phyloP scores from a whole-genome alignment of 2,113 vertebrate species.

The Piaya cayana region DNA sequence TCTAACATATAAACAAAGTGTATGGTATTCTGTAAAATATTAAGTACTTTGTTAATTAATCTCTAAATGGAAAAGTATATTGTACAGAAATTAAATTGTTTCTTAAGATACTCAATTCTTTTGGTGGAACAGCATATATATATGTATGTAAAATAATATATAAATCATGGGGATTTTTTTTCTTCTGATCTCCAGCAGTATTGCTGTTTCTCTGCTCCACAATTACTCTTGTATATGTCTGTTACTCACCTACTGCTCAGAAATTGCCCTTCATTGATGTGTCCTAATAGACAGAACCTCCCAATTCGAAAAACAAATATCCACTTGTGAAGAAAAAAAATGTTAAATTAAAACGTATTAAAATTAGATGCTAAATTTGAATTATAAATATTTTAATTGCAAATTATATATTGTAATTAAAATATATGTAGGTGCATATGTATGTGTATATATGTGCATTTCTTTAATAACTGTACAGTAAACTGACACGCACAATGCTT shows the following conservation, averaged over 20 bases:
- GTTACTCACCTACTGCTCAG: background rate
- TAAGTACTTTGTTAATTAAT: background rate
- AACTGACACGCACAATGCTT: background rate
- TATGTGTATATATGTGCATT: fast-evolving
- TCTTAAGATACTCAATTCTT: background rate
- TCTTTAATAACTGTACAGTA: background rate
- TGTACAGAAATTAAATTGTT: background rate
- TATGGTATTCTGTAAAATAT: background rate
- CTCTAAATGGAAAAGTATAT: background rate
- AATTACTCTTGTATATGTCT: background rate
- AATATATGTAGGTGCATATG: fast-evolving
- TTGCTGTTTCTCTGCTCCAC: background rate
- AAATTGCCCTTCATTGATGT: background rate
- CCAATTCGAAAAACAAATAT: background rate
- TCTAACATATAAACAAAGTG: background rate
- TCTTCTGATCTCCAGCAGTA: background rate
- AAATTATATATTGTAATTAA: background rate
- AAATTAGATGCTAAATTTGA: background rate
- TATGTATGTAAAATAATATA: fast-evolving
- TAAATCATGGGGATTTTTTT: background rate
- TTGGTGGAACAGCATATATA: background rate
- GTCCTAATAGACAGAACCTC: background rate
- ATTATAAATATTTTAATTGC: background rate
- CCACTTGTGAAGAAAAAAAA: background rate
- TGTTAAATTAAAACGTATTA: background rate